Evolutionary conservation across 37 sponge, comb jelly and placozoan genomes (phyloP).

Genomic region (Axinella damicornis): DNA sequence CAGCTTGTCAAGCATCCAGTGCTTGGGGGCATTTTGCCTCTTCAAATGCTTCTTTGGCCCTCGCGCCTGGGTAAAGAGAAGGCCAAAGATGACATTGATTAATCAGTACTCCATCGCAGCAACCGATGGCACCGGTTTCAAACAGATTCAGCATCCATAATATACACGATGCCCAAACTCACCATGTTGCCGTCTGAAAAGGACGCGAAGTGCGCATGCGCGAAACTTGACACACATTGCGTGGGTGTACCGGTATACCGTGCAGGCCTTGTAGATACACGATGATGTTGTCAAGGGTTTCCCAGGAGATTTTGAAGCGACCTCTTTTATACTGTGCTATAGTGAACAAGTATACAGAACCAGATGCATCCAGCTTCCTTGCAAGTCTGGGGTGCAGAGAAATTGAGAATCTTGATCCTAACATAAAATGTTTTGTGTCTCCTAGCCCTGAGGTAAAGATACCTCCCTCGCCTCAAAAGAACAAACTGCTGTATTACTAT

Average conservation of each 20-base stretch:
- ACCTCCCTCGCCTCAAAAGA: constrained; percentile 23
- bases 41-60: constrained; percentile 99
- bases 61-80: constrained; percentile 68
- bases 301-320: background rate
- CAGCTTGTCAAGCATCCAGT: constrained; percentile 99
- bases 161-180: too few relatives aligned
- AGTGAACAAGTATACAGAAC: constrained; percentile 27
- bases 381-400: background rate
- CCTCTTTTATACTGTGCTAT: constrained; percentile 18
- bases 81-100: background rate
- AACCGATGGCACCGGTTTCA: background rate
- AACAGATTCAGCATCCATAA: too few relatives aligned
- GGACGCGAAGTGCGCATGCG: background rate
- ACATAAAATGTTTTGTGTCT: too few relatives aligned
- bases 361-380: constrained; percentile 18
- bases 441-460: too few relatives aligned
- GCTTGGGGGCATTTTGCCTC: constrained; percentile 96
- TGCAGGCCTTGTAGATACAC: background rate
- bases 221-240: background rate
- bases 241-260: background rate
- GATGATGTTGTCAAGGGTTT: background rate
- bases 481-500: constrained; percentile 34
- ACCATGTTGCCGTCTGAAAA: background rate
- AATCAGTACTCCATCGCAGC: background rate
- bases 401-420: background rate